Conservation (phyloP, 2,113 vertebrate species). For the Anser brachyrhynchus region DNA sequence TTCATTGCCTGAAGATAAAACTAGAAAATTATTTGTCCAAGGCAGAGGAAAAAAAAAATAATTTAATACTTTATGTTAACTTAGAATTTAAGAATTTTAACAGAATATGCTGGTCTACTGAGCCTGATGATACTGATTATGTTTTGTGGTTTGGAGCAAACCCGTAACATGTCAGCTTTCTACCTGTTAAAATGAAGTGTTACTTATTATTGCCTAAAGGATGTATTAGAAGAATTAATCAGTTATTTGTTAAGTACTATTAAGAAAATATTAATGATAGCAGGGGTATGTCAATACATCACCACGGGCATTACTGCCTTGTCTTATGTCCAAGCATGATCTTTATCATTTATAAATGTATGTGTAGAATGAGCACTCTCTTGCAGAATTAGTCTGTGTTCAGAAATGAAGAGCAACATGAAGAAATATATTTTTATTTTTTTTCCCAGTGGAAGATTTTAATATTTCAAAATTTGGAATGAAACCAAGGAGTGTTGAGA, state of each 20-base stretch:
- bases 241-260: background rate
- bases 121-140: background rate
- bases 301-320: background rate
- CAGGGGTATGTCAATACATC: background rate
- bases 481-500: background rate
- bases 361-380: background rate
- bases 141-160: background rate
- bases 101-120: background rate
- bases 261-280: background rate
- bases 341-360: background rate
- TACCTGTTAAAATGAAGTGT: background rate
- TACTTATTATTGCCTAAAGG: background rate
- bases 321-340: background rate
- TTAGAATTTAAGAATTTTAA: background rate
- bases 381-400: background rate
- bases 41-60: background rate
- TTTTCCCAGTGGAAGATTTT: background rate
- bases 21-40: background rate
- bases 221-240: background rate
- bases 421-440: background rate
- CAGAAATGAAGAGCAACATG: background rate
- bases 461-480: slow-evolving; percentile 7
- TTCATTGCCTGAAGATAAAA: background rate
- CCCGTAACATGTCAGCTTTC: background rate
- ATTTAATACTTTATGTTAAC: background rate